A percentile compares a stretch with the other conserved stretches of the same genome.
Evolutionary conservation across 2,113 vertebrate species (phyloP).

Genomic region (Verasper variegatus): DNA sequence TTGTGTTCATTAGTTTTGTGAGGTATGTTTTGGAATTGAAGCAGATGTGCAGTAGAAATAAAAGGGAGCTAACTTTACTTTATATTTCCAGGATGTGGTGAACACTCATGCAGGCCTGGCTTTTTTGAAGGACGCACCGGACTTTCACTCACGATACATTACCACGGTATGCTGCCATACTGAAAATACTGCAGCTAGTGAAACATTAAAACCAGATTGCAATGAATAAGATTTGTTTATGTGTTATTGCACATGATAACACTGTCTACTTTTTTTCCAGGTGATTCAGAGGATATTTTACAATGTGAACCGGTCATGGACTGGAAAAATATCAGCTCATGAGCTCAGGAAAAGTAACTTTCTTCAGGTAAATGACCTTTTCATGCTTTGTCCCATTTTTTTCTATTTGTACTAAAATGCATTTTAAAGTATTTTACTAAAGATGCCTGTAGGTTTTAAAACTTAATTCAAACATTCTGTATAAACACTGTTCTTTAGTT

Average conservation of each 20-base stretch:
- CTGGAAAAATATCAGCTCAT: slow-evolving; percentile 88
- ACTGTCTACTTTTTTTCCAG: slow-evolving; percentile 71
- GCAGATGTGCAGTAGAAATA: not conserved
- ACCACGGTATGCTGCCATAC: slow-evolving; percentile 85
- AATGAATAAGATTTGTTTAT: not conserved
- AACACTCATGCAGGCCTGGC: slow-evolving; percentile 92
- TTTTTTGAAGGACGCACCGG: slow-evolving; percentile 93
- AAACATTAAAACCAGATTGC: not conserved
- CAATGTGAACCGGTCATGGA: slow-evolving; percentile 95
- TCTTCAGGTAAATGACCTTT: slow-evolving; percentile 85
- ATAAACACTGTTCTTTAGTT: too few relatives aligned
- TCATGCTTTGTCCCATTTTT: too few relatives aligned
- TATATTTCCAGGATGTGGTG: slow-evolving; percentile 90
- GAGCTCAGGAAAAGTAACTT: slow-evolving; percentile 95
- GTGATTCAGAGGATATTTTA: slow-evolving; percentile 98
- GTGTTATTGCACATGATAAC: not conserved
- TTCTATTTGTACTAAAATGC: not conserved
- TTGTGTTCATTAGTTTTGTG: slow-evolving; percentile 29
- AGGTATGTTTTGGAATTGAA: slow-evolving; percentile 20
- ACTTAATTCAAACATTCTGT: too few relatives aligned
- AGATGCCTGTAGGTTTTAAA: too few relatives aligned
- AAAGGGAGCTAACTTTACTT: slow-evolving; percentile 23
- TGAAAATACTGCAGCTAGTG: not conserved
- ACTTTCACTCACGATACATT: slow-evolving; percentile 97
- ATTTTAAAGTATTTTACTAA: not conserved